These are phyloP conservation scores for Chauna torquata DNA, from an alignment of 2,113 vertebrate genomes.

Conservation along the genomic window DNA sequence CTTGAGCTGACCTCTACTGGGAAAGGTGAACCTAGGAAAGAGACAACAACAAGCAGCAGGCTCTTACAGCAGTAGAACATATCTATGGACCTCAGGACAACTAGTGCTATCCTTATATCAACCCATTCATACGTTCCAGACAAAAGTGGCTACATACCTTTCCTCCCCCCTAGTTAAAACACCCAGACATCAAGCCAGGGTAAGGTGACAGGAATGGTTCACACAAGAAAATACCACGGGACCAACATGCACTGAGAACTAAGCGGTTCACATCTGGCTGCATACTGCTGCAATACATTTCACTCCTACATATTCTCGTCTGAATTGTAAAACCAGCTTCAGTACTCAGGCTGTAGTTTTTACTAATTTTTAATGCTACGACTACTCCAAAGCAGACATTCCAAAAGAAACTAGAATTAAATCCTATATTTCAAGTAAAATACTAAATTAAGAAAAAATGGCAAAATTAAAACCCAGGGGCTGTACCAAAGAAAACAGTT, in stretches of 20 bases:
- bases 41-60: neutral
- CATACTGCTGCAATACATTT: neutral
- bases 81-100: neutral
- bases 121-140: neutral
- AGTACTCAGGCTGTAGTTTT: neutral
- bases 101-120: neutral
- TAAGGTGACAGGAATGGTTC: neutral
- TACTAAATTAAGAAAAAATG: neutral
- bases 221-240: neutral
- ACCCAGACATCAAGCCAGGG: neutral
- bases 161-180: neutral
- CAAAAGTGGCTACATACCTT: neutral
- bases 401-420: neutral
- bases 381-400: neutral
- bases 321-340: neutral
- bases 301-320: neutral
- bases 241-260: neutral
- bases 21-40: neutral
- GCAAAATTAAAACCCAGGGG: neutral
- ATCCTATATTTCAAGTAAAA: neutral
- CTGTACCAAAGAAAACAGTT: neutral
- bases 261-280: neutral
- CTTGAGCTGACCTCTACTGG: neutral
- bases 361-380: neutral
- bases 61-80: neutral